Percentiles rank a stretch among this genome's conserved stretches.
These are phyloP conservation scores for Nasonia longicornis DNA, from an alignment of 1,140 invertebrate species.

Conservation along the genomic window DNA sequence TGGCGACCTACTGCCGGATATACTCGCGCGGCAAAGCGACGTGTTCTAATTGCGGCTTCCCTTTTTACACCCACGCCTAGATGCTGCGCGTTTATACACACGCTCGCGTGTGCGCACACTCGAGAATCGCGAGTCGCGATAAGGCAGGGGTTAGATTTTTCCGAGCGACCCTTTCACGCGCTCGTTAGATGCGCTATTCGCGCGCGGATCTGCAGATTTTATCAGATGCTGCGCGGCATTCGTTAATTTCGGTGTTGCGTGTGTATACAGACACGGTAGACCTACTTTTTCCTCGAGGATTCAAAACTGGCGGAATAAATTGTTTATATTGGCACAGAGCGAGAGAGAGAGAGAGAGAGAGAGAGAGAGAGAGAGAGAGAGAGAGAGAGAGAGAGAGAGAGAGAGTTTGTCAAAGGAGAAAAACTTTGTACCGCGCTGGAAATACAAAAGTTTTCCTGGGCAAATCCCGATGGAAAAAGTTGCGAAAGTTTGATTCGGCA, in stretches of 20 bases:
- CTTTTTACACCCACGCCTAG: background rate
- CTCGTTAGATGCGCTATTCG: background rate
- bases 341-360: no score
- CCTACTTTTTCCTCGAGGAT: no score
- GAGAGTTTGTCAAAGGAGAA: no score
- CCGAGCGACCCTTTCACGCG: background rate
- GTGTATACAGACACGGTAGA: no score
- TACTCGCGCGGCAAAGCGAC: background rate
- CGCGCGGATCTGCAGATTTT: background rate
- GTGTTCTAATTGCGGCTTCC: constrained; percentile 28
- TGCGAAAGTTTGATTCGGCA: no score
- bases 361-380: no score
- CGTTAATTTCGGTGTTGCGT: constrained; percentile 20
- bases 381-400: no score
- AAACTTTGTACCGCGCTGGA: no score
- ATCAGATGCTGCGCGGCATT: background rate
- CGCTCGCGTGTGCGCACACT: background rate
- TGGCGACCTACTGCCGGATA: constrained; percentile 27
- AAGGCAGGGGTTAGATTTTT: background rate
- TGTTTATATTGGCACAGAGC: no score
- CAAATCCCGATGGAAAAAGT: no score
- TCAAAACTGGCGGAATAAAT: no score
- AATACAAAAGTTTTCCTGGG: no score
- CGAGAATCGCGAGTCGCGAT: constrained; percentile 1
- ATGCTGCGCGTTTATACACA: background rate